These are phyloP conservation scores for Nematolebias whitei DNA, from an alignment of 2,113 vertebrate genomes.

Conservation along the genomic window DNA sequence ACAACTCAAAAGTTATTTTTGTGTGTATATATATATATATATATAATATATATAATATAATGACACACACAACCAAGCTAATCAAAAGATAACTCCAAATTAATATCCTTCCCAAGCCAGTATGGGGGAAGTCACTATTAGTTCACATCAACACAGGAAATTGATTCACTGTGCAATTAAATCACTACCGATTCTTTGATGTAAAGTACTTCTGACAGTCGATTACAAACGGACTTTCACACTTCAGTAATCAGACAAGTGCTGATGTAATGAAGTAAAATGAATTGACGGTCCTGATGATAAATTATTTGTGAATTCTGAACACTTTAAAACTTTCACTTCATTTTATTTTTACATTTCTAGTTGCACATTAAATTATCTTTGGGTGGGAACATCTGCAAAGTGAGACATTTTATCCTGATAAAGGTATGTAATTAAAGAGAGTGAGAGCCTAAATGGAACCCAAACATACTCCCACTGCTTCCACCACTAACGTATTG, in stretches of 20 bases:
- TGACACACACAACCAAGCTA: too few relatives aligned
- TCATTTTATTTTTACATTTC: neutral
- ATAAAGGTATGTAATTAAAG: conserved; percentile 51
- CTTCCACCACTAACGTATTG: neutral
- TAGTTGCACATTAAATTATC: neutral
- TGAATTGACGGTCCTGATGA: conserved; percentile 37
- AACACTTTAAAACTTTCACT: conserved; percentile 21
- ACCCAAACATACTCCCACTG: conserved; percentile 15
- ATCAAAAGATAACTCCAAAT: too few relatives aligned
- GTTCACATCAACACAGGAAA: conserved; percentile 51
- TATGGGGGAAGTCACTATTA: conserved; percentile 37
- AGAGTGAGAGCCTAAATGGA: conserved; percentile 18
- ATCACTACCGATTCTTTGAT: conserved; percentile 52
- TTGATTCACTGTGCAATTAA: conserved; percentile 49
- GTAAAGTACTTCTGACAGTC: conserved; percentile 56
- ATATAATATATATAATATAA: too few relatives aligned
- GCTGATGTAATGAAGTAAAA: conserved; percentile 42
- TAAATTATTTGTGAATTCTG: conserved; percentile 33
- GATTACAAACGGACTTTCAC: conserved; percentile 44
- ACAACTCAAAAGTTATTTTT: too few relatives aligned
- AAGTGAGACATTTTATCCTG: neutral
- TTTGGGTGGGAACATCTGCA: conserved; percentile 5
- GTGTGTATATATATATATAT: too few relatives aligned
- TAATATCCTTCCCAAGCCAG: too few relatives aligned
- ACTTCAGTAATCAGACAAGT: conserved; percentile 44